Evolutionary conservation across 2,888 invertebrate species (phyloP).

Genomic region (Mellilla xanthometata): DNA sequence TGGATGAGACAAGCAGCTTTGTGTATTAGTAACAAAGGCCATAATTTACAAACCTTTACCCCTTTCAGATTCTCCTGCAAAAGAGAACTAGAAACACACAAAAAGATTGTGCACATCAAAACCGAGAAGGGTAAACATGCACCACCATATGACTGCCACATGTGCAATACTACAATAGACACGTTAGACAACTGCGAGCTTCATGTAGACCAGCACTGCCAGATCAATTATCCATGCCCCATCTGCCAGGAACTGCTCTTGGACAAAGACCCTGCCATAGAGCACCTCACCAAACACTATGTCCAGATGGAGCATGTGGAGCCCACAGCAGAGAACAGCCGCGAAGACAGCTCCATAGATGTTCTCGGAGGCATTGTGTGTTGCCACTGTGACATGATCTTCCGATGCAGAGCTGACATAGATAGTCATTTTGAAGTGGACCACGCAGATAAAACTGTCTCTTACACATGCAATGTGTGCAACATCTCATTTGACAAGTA

Average conservation of each 20-base stretch:
- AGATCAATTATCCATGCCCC: constrained; percentile 58
- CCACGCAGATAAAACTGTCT: constrained; percentile 58
- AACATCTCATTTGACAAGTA: constrained; percentile 80
- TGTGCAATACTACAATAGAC: constrained; percentile 50
- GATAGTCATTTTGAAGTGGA: constrained; percentile 75
- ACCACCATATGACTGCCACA: constrained; percentile 60
- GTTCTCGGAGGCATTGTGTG: constrained; percentile 75
- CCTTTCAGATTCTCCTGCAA: constrained; percentile 58
- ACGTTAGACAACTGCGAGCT: constrained; percentile 55
- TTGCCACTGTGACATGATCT: constrained; percentile 74
- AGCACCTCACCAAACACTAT: constrained; percentile 64
- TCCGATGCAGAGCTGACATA: constrained; percentile 74
- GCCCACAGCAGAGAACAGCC: constrained; percentile 24
- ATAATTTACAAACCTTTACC: no score
- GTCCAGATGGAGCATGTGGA: no score
- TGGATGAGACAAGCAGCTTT: no score
- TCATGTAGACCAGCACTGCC: constrained; percentile 62
- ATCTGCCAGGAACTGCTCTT: constrained; percentile 56
- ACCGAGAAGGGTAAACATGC: constrained; percentile 42
- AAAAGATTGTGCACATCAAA: constrained; percentile 51
- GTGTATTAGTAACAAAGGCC: no score
- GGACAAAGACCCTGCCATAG: constrained; percentile 44
- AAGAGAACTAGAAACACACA: constrained; percentile 59
- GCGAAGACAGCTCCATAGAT: constrained; percentile 69
- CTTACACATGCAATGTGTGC: constrained; percentile 83